Conservation (phyloP, 2,888 invertebrate species). For the Clistopyga incitator region DNA sequence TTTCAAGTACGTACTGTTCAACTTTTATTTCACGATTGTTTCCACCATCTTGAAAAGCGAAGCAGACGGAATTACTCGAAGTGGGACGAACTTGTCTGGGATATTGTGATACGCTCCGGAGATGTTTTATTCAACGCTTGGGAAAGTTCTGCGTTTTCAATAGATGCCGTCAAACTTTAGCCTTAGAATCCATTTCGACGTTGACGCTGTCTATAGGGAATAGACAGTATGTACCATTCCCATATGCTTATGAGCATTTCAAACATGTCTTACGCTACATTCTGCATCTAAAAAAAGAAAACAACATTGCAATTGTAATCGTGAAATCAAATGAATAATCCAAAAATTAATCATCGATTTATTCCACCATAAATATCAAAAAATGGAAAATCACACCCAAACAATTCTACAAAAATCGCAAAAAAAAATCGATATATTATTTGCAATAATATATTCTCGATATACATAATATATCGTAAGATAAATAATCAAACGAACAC, state of each 20-base stretch:
- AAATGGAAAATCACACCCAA: too few species aligned
- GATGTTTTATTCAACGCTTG: slow-evolving; percentile 11
- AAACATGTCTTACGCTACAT: not conserved
- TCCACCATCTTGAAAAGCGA: not conserved
- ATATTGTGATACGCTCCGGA: not conserved
- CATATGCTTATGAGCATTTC: not conserved
- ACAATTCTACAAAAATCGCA: too few species aligned
- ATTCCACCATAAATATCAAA: too few species aligned
- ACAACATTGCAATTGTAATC: too few species aligned
- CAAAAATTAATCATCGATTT: too few species aligned
- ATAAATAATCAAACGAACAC: too few species aligned
- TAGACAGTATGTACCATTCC: not conserved
- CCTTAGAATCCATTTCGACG: not conserved
- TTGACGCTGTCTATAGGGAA: not conserved
- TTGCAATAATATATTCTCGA: too few species aligned
- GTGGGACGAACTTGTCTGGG: not conserved
- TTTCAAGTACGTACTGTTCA: not conserved
- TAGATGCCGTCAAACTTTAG: slow-evolving; percentile 5
- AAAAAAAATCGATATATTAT: too few species aligned
- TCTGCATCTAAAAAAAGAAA: not conserved
- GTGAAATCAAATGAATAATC: too few species aligned
- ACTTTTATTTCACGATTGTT: not conserved
- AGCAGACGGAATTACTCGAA: not conserved
- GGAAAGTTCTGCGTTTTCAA: slow-evolving; percentile 1
- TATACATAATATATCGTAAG: too few species aligned